Evolutionary conservation across 2,888 invertebrate species (phyloP).

Genomic region (Drosophila siamana): DNA sequence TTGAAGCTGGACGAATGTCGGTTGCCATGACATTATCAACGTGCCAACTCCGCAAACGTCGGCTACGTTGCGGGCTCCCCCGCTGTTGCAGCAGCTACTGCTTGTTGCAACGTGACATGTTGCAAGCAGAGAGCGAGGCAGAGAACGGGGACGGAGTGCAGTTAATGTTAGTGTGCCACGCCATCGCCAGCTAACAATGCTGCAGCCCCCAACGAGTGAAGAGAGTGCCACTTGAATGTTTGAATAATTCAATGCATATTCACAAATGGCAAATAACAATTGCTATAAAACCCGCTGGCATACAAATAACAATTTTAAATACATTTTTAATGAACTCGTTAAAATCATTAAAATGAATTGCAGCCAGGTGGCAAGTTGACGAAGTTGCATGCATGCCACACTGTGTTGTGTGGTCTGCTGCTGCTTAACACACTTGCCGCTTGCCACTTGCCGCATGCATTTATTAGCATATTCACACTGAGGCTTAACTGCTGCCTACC

Average conservation of each 20-base stretch:
- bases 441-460: slow-evolving; percentile 33
- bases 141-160: slow-evolving; percentile 11
- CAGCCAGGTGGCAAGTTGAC: slow-evolving; percentile 36
- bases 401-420: slow-evolving; percentile 14
- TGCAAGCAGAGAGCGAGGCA: background rate
- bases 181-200: slow-evolving; percentile 47
- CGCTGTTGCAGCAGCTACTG: slow-evolving; percentile 8
- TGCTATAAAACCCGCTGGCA: slow-evolving; percentile 41
- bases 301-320: slow-evolving; percentile 69
- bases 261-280: slow-evolving; percentile 62
- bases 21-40: slow-evolving; percentile 73
- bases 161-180: slow-evolving; percentile 59
- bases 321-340: slow-evolving; percentile 71
- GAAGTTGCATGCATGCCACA: slow-evolving; percentile 24
- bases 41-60: slow-evolving; percentile 57
- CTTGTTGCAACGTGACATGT: slow-evolving; percentile 32
- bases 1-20: slow-evolving; percentile 31
- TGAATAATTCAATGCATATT: slow-evolving; percentile 70
- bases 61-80: slow-evolving; percentile 40
- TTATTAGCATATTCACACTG: slow-evolving; percentile 1
- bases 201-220: background rate
- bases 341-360: slow-evolving; percentile 63
- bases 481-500: slow-evolving; percentile 4
- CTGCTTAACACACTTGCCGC: slow-evolving; percentile 33
- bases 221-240: slow-evolving; percentile 19